A percentile compares a stretch with the other conserved stretches of the same genome.
Evolutionary conservation across 2,797 vertebrate species (phyloP).

Genomic region (Acipenser oxyrinchus): DNA sequence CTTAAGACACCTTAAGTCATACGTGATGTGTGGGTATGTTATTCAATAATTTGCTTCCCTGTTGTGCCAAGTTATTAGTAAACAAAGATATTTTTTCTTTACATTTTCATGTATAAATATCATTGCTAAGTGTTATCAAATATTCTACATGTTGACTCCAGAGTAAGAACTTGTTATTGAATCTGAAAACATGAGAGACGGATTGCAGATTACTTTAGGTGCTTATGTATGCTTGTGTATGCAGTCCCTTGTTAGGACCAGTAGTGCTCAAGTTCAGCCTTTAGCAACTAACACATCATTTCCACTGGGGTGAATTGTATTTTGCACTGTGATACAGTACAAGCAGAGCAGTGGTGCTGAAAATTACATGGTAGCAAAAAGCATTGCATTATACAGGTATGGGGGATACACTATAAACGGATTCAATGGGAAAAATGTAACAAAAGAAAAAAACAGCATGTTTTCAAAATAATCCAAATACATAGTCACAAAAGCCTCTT

Average conservation of each 20-base stretch:
- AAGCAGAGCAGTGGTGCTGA: constrained; percentile 9
- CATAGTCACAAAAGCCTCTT: too few species aligned
- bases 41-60: too few species aligned
- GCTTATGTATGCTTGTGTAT: constrained; percentile 17
- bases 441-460: too few species aligned
- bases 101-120: constrained; percentile 24
- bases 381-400: neutral
- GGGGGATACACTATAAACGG: too few species aligned
- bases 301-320: constrained; percentile 19
- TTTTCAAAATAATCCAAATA: too few species aligned
- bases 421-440: too few species aligned
- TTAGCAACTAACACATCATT: constrained; percentile 17
- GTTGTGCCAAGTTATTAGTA: constrained; percentile 2
- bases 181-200: constrained; percentile 18
- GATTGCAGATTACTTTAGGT: constrained; percentile 13
- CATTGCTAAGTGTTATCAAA: constrained; percentile 17
- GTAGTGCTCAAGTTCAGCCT: constrained; percentile 15
- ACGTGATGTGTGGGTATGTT: too few species aligned
- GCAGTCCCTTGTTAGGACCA: constrained; percentile 9
- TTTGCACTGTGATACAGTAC: constrained; percentile 1
- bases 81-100: constrained; percentile 21
- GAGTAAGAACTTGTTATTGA: constrained; percentile 17
- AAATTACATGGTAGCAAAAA: constrained; percentile 2
- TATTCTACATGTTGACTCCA: constrained; percentile 20
- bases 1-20: too few species aligned